Evolutionary conservation across 2,797 vertebrate species (phyloP).

Genomic region (Thalassophryne amazonica): DNA sequence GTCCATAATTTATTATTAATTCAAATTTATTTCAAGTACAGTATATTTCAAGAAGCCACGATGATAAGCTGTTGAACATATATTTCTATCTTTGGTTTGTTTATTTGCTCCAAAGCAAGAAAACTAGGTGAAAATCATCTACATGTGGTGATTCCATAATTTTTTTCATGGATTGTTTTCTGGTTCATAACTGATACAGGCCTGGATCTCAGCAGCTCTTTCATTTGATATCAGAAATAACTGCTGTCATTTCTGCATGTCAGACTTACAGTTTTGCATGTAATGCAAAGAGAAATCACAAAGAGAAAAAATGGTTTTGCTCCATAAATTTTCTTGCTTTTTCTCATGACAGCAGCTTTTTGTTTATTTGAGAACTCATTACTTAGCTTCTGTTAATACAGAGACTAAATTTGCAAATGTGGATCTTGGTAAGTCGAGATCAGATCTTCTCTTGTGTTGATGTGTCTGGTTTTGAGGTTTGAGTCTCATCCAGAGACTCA

Average conservation of each 20-base stretch:
- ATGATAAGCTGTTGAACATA: too few relatives aligned
- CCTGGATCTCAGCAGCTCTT: conserved; percentile 15
- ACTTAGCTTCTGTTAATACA: background rate
- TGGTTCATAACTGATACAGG: conserved; percentile 42
- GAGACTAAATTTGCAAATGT: conserved; percentile 14
- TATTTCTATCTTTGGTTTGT: too few relatives aligned
- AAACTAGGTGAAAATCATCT: too few relatives aligned
- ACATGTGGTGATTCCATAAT: too few relatives aligned
- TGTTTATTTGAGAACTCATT: conserved; percentile 45
- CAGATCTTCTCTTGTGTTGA: conserved; percentile 35
- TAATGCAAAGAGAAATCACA: conserved; percentile 32
- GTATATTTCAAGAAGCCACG: too few relatives aligned
- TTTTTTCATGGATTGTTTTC: too few relatives aligned
- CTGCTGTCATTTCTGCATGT: conserved; percentile 34
- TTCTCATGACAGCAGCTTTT: conserved; percentile 38
- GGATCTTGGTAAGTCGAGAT: conserved; percentile 55
- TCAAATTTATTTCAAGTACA: too few relatives aligned
- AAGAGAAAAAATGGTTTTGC: conserved; percentile 22
- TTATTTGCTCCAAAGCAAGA: too few relatives aligned
- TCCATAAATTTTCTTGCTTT: conserved; percentile 45
- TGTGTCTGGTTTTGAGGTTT: conserved; percentile 12
- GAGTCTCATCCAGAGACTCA: conserved; percentile 24
- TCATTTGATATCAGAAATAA: conserved; percentile 16
- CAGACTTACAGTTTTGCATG: conserved; percentile 66
- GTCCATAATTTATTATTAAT: too few relatives aligned